Evolutionary conservation across 2,797 vertebrate species (phyloP).

Genomic region (Pteronotus mesoamericanus): DNA sequence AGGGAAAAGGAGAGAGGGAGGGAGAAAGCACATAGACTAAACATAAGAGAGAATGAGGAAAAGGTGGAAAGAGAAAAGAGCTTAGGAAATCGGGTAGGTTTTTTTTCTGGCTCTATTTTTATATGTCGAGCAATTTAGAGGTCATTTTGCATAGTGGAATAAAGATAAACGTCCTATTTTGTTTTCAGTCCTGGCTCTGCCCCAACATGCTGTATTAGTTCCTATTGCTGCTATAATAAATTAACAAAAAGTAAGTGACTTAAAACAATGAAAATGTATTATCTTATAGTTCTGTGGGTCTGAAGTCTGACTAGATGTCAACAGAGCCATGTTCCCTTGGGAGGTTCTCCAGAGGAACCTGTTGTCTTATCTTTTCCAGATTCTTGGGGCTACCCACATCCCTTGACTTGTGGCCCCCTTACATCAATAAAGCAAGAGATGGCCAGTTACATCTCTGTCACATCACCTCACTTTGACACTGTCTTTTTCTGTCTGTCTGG

Average conservation of each 20-base stretch:
- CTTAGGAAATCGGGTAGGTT: constrained; percentile 3
- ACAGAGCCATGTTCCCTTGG: rapidly evolving
- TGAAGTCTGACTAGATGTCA: neutral
- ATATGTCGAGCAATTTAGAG: constrained; percentile 45
- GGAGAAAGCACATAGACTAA: constrained; percentile 32
- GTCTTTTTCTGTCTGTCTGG: neutral
- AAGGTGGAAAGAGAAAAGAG: neutral
- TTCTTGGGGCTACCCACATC: neutral
- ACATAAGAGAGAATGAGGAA: neutral
- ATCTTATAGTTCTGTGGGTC: neutral
- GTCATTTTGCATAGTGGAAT: neutral
- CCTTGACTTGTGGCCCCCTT: neutral
- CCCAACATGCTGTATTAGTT: neutral
- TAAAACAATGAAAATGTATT: neutral
- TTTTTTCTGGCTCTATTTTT: constrained; percentile 53
- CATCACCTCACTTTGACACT: neutral
- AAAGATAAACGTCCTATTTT: neutral
- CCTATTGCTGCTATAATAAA: constrained; percentile 10
- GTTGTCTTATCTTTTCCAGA: neutral
- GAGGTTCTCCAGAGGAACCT: neutral
- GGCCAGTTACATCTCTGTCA: neutral
- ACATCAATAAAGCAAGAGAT: neutral
- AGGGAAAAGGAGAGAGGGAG: constrained; percentile 55
- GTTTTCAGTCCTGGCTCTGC: neutral
- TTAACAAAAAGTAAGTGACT: neutral